Conservation (phyloP, 2,888 invertebrate genomes). For the Carcina quercana region DNA sequence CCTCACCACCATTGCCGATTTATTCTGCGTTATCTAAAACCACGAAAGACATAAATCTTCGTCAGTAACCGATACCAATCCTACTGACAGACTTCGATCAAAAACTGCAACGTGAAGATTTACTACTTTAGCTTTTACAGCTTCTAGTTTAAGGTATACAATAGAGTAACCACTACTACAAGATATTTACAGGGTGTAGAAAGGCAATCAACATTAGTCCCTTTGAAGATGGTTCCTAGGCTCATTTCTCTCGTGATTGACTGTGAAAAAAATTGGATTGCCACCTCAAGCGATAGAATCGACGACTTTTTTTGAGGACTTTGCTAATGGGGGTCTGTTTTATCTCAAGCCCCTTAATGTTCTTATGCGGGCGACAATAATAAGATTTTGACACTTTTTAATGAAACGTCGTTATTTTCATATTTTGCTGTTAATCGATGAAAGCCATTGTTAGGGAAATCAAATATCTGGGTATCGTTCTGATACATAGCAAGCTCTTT, state of each 20-base stretch:
- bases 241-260: constrained; percentile 69
- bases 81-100: constrained; percentile 37
- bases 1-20: no score
- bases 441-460: no score
- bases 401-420: constrained; percentile 52
- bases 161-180: constrained; percentile 16
- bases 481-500: no score
- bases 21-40: no score
- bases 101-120: constrained; percentile 11
- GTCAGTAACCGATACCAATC: constrained; percentile 39
- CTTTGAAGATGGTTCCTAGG: constrained; percentile 55
- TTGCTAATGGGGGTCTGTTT: constrained; percentile 69
- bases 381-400: constrained; percentile 70
- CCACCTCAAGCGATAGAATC: constrained; percentile 65
- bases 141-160: constrained; percentile 19
- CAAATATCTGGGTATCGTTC: no score
- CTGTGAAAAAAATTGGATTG: constrained; percentile 67
- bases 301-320: constrained; percentile 51
- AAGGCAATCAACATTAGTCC: constrained; percentile 66
- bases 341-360: constrained; percentile 67
- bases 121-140: constrained; percentile 22
- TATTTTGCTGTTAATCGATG: constrained; percentile 17
- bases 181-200: constrained; percentile 22
- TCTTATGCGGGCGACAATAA: constrained; percentile 69
- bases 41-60: constrained; percentile 48